A percentile compares a stretch with the other conserved stretches of the same genome.
These are phyloP conservation scores for Disparrhopalites patrizii DNA, from an alignment of 2,888 invertebrate species.

Conservation along the genomic window DNA sequence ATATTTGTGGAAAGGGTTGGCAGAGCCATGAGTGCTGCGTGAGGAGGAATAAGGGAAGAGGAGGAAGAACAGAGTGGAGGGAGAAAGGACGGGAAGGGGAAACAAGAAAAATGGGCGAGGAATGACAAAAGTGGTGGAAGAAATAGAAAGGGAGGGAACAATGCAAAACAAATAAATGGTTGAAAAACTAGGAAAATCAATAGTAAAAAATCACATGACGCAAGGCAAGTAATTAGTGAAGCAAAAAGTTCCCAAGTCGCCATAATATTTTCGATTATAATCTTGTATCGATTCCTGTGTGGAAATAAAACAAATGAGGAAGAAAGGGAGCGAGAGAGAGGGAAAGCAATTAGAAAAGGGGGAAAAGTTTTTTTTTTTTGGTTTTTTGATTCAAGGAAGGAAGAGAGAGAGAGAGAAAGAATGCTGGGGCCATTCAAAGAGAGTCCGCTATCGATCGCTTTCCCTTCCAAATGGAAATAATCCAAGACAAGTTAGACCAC, in stretches of 20 bases:
- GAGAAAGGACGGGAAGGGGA: no score
- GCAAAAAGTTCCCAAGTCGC: no score
- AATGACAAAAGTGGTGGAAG: neutral
- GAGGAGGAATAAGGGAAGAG: neutral
- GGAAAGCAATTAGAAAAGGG: neutral
- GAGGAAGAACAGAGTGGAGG: conserved; percentile 2
- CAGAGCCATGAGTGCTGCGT: no score
- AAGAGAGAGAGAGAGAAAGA: neutral
- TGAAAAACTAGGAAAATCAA: no score
- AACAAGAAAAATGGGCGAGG: neutral
- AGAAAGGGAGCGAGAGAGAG: neutral
- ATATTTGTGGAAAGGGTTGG: no score
- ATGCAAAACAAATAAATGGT: neutral
- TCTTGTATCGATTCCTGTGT: no score
- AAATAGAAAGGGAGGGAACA: conserved; percentile 10
- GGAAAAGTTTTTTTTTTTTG: no score
- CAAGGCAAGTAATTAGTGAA: no score
- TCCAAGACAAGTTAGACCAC: conserved; percentile 23
- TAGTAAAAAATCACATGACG: no score
- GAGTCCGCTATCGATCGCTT: conserved; percentile 25
- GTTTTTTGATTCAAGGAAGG: no score
- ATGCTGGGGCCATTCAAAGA: neutral
- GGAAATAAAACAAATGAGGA: neutral
- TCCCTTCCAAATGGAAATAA: conserved; percentile 27
- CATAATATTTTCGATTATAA: no score